phyloP scores from a whole-genome alignment of 2,113 vertebrate species.

The Microtus ochrogaster region DNA sequence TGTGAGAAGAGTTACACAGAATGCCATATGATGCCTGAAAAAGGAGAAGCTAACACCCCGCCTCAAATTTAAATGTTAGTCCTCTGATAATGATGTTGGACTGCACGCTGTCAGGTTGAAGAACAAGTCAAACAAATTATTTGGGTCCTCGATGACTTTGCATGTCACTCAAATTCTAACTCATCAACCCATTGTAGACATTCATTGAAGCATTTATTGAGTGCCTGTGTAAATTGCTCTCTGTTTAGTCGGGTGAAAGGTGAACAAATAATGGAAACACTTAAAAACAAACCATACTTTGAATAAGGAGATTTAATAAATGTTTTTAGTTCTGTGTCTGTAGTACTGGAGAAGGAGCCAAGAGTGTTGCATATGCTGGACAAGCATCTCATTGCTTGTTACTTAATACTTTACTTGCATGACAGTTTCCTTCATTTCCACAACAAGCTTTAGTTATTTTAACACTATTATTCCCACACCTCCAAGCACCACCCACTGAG shows the following conservation, averaged over 20 bases:
- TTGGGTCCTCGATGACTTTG: too few species aligned
- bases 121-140: neutral
- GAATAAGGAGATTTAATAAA: neutral
- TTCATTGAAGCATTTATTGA: neutral
- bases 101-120: neutral
- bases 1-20: too few species aligned
- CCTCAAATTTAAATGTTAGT: neutral
- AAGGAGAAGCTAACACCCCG: neutral
- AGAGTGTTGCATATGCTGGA: neutral
- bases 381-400: too few species aligned
- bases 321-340: neutral
- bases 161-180: neutral
- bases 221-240: neutral
- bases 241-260: neutral
- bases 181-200: neutral
- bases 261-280: neutral
- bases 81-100: neutral
- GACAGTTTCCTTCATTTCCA: neutral
- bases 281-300: neutral
- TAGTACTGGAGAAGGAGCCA: neutral
- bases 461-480: neutral
- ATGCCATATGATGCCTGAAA: neutral
- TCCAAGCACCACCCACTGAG: neutral
- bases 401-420: neutral
- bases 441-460: neutral